Percentiles rank a stretch among this genome's conserved stretches.
These are phyloP conservation scores for Gymnarchus niloticus DNA, from an alignment of 2,113 vertebrate genomes.

Conservation along the genomic window DNA sequence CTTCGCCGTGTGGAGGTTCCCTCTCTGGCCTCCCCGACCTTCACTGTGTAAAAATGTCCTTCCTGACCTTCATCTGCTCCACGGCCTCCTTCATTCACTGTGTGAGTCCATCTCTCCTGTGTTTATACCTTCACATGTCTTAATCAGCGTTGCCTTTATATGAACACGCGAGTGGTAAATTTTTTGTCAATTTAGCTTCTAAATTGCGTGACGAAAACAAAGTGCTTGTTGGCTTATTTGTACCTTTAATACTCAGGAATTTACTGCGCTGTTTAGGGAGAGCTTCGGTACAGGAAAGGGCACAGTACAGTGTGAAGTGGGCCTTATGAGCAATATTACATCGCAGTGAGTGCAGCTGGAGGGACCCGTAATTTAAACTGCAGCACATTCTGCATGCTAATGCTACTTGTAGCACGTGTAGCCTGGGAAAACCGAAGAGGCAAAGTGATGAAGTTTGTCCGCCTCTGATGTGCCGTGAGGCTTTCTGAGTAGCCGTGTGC, in stretches of 20 bases:
- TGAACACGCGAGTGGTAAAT: not conserved
- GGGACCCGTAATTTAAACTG: too few species aligned
- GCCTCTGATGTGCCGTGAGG: slow-evolving; percentile 1
- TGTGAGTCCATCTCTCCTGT: not conserved
- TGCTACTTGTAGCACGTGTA: too few species aligned
- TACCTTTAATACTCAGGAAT: not conserved
- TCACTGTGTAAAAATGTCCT: not conserved
- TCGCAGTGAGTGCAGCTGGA: not conserved
- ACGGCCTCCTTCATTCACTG: not conserved
- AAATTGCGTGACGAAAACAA: not conserved
- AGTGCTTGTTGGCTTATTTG: not conserved
- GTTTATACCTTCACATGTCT: not conserved
- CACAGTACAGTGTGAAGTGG: not conserved
- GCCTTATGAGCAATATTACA: not conserved
- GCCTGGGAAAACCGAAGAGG: not conserved
- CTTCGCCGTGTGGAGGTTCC: too few species aligned
- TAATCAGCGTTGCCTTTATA: not conserved
- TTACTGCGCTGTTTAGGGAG: not conserved
- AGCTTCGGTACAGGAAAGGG: not conserved
- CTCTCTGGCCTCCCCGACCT: too few species aligned
- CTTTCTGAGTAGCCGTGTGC: not conserved
- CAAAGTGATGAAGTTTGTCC: not conserved
- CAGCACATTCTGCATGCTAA: not conserved
- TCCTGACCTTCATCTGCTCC: too few species aligned
- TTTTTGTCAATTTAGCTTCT: not conserved